These are phyloP conservation scores for Tribolium freemani DNA, from an alignment of 2,888 invertebrate genomes.

Conservation along the genomic window DNA sequence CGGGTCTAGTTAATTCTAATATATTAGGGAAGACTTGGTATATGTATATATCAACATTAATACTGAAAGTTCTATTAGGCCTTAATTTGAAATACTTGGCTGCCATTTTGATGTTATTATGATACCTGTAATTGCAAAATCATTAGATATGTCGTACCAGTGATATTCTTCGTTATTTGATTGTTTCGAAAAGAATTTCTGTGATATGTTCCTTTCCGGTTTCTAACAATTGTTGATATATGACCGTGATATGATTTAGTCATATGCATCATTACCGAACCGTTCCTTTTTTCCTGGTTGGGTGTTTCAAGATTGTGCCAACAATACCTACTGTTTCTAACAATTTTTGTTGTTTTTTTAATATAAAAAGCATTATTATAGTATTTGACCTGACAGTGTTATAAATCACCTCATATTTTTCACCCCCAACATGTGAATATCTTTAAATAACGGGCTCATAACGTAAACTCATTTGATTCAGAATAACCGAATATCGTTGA, in stretches of 20 bases:
- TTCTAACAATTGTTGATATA: conserved; percentile 11
- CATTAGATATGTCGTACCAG: conserved; percentile 44
- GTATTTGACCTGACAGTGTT: conserved; percentile 22
- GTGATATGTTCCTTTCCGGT: conserved; percentile 31
- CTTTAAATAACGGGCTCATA: conserved; percentile 40
- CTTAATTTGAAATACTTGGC: conserved; percentile 45
- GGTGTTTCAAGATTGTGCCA: conserved; percentile 43
- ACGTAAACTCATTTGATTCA: conserved; percentile 22
- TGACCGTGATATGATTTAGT: conserved; percentile 31
- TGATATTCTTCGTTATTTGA: conserved; percentile 43
- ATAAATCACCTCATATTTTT: conserved; percentile 35
- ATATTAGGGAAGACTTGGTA: conserved; percentile 48
- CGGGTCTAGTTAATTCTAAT: conserved; percentile 43
- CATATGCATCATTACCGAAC: conserved; percentile 44
- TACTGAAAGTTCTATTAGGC: conserved; percentile 44
- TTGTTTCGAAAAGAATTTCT: conserved; percentile 13
- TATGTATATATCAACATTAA: conserved; percentile 48
- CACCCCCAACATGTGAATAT: conserved; percentile 22
- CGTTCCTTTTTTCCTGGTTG: background rate
- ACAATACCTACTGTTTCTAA: conserved; percentile 29
- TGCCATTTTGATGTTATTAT: conserved; percentile 47
- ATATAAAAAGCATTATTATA: conserved; percentile 40
- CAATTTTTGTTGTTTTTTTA: conserved; percentile 26
- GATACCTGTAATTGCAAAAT: conserved; percentile 24
- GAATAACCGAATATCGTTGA: conserved; percentile 20